phyloP scores from a whole-genome alignment of 2,113 vertebrate species.

The Pleuronectes platessa region DNA sequence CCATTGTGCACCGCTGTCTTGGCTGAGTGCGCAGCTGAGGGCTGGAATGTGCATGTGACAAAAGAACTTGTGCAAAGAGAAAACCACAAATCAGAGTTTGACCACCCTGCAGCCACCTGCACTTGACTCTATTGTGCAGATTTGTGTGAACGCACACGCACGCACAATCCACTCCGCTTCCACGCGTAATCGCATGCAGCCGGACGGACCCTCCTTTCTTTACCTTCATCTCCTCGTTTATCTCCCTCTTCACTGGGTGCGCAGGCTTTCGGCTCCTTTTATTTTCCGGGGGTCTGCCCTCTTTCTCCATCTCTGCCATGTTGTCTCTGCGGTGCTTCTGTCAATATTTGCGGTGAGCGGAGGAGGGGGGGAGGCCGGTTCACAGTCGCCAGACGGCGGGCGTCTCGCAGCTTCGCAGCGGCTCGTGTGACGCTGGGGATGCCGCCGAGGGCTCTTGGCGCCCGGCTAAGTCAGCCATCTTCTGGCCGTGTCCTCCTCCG shows the following conservation, averaged over 20 bases:
- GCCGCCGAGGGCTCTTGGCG: slow-evolving; percentile 84
- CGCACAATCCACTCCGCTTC: slow-evolving; percentile 58
- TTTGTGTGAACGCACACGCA: slow-evolving; percentile 62
- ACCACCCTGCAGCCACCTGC: slow-evolving; percentile 73
- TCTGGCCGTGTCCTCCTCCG: slow-evolving; percentile 85
- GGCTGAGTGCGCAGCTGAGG: slow-evolving; percentile 40
- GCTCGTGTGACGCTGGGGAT: slow-evolving; percentile 78
- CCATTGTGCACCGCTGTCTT: slow-evolving; percentile 60
- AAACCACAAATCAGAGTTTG: slow-evolving; percentile 77
- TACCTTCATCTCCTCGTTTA: slow-evolving; percentile 99
- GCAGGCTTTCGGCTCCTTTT: slow-evolving; percentile 97
- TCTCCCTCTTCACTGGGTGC: slow-evolving; percentile 98
- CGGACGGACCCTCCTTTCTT: slow-evolving; percentile 53
- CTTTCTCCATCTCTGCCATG: slow-evolving; percentile 99
- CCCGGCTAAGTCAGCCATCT: slow-evolving; percentile 92
- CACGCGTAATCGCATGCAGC: slow-evolving; percentile 77
- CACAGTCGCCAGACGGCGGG: slow-evolving; percentile 83
- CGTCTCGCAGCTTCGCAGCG: slow-evolving; percentile 79
- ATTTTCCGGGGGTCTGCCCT: slow-evolving; percentile 99
- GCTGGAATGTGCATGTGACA: slow-evolving; percentile 31
- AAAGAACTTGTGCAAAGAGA: slow-evolving; percentile 42
- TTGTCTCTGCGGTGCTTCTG: slow-evolving; percentile 85
- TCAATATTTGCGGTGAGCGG: slow-evolving; percentile 79
- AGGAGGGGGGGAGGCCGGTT: slow-evolving; percentile 68
- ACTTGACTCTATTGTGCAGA: slow-evolving; percentile 76